Evolutionary conservation across 2,888 invertebrate genomes (phyloP), one percentile per base, ranked within the genome.

Genomic region (Nebria salina): DNA sequence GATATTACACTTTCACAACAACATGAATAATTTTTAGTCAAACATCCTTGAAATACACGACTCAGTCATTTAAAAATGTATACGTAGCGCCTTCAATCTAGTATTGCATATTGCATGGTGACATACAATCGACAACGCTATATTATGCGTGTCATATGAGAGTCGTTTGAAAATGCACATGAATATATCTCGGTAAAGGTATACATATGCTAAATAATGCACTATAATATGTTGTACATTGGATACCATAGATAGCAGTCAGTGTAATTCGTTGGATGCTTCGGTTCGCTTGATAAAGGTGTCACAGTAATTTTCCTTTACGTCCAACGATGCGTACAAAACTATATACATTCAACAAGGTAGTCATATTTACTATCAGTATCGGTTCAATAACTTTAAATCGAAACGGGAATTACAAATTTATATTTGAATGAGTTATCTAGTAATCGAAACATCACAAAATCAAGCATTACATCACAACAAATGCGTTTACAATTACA

Each of bases 71-170:
- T 54, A 54, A 54, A 54, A 11, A 54, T 54, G 13, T 54, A 8
- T 11, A 34, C 34, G 34, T 34, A 34, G 34, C 34, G 54, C 54
- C 54, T 54, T 54, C 54, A 54, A 54, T 8, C 8, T 34, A 34
- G 34, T 54, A 54, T 54, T 54, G 54, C 54, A 54, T 54, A 54
- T 54, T 54, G 54, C 54, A 54, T 54, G 54, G 54, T 54, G 54
- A 54, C 54, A 54, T 54, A 54, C 54, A 54, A 54, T 54, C 54
- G 54, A 54, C 54, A 54, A 54, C 54, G 54, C 54, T 54, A 54
- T 13, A 54, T 54, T 54, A 54, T 54, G 54, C 7, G 54, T 54
- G 54, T 11, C 54, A 54, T 54, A 54, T 54, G 54, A 8, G 54
- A 54, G 8, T 54, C 11, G 13, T 3, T 54, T 13, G 13, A 54